Evolutionary conservation across 1,140 invertebrate species (phyloP).

Genomic region (Drosophila virilis): DNA sequence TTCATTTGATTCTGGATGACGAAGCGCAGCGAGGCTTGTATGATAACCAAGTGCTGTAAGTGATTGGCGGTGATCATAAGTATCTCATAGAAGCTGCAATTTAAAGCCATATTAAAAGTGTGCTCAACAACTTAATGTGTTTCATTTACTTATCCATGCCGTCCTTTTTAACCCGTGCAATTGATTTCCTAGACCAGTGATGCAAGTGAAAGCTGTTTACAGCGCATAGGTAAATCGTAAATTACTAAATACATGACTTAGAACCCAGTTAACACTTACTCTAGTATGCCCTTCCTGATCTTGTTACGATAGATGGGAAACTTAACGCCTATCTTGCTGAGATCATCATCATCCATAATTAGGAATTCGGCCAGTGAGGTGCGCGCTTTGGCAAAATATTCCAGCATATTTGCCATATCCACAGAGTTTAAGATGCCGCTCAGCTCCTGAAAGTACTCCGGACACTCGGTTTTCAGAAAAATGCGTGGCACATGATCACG

Average conservation of each 20-base stretch:
- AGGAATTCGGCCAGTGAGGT: conserved; percentile 84
- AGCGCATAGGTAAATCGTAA: background rate
- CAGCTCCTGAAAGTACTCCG: conserved; percentile 85
- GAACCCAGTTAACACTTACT: conserved; percentile 56
- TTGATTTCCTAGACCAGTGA: conserved; percentile 73
- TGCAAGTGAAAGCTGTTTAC: conserved; percentile 72
- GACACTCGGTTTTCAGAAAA: conserved; percentile 80
- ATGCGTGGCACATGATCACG: conserved; percentile 76
- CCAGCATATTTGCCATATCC: conserved; percentile 70
- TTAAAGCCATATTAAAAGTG: background rate
- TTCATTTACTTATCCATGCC: conserved; percentile 66
- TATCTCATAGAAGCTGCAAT: conserved; percentile 77
- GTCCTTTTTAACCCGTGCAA: conserved; percentile 62
- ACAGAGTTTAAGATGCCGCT: conserved; percentile 80
- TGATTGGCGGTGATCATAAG: conserved; percentile 78
- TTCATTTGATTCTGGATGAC: conserved; percentile 55
- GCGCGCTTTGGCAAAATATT: conserved; percentile 77
- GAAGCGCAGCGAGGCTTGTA: conserved; percentile 69
- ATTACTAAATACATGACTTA: too few relatives aligned
- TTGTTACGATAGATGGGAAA: conserved; percentile 84
- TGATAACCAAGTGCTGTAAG: conserved; percentile 74
- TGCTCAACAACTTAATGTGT: background rate
- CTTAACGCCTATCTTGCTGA: conserved; percentile 78
- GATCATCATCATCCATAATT: conserved; percentile 74
- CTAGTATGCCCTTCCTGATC: conserved; percentile 83